A percentile compares a stretch with the other conserved stretches of the same genome.
Conservation (phyloP, 92 coral and sea anemone genomes). For the Porites cylindrica region DNA sequence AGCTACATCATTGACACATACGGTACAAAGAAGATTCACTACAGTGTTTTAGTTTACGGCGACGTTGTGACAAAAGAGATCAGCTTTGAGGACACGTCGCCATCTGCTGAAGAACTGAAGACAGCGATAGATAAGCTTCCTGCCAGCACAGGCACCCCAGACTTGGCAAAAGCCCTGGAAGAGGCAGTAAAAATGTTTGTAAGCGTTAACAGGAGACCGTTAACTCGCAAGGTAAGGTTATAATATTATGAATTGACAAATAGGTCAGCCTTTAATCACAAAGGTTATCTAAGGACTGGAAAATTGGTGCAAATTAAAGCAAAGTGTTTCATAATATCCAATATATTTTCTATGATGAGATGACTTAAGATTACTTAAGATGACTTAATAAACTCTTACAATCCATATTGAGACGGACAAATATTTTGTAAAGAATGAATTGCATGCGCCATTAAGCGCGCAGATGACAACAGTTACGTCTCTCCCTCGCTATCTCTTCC, state of each 20-base stretch:
- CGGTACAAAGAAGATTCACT: constrained; percentile 72
- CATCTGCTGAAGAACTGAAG: constrained; percentile 59
- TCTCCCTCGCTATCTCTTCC: too few species aligned
- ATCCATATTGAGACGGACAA: too few species aligned
- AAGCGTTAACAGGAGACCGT: constrained; percentile 59
- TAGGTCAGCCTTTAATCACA: neutral
- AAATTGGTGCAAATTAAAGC: too few species aligned
- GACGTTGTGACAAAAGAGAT: constrained; percentile 60
- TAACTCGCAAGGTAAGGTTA: constrained; percentile 22
- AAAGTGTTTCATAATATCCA: too few species aligned
- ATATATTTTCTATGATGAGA: too few species aligned
- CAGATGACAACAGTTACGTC: too few species aligned
- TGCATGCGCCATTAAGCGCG: too few species aligned
- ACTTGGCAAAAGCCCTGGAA: constrained; percentile 72
- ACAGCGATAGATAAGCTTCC: constrained; percentile 59
- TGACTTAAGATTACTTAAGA: too few species aligned
- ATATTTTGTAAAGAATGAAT: too few species aligned
- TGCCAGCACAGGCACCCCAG: constrained; percentile 59
- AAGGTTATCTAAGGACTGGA: neutral
- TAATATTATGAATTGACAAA: neutral
- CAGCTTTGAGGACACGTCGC: constrained; percentile 61
- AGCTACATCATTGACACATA: constrained; percentile 70
- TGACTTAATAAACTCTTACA: too few species aligned
- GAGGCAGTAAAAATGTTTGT: constrained; percentile 66
- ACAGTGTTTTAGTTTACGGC: constrained; percentile 72